Percentiles rank a stretch among this genome's conserved stretches.
Conservation (phyloP, 2,113 vertebrate genomes). For the Cyanistes caeruleus region DNA sequence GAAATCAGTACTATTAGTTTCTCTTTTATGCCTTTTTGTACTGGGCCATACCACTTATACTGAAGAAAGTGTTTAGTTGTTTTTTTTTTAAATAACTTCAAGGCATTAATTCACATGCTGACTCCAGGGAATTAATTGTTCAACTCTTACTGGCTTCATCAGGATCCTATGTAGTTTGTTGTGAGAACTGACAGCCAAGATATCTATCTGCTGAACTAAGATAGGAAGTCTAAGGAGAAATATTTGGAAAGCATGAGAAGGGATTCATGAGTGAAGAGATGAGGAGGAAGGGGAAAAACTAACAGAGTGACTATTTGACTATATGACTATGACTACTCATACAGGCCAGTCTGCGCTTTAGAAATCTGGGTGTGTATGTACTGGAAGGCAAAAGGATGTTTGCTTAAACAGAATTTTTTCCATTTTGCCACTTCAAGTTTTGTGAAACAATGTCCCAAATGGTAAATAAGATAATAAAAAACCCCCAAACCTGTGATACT, state of each 20-base stretch:
- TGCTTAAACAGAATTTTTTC: not conserved
- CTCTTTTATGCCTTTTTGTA: not conserved
- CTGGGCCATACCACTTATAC: not conserved
- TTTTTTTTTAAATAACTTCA: not conserved
- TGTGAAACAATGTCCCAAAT: not conserved
- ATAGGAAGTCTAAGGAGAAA: not conserved
- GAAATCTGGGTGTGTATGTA: not conserved
- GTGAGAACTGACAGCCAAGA: not conserved
- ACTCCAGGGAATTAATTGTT: not conserved
- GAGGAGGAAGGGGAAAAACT: not conserved
- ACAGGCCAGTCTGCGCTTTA: not conserved
- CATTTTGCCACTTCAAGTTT: not conserved
- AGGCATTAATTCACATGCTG: not conserved
- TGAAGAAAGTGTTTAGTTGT: not conserved
- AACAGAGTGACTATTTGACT: not conserved
- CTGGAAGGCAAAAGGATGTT: not conserved
- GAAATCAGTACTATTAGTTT: not conserved
- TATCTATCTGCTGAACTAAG: not conserved
- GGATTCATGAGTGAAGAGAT: not conserved
- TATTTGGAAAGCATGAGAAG: not conserved
- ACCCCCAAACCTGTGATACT: fast-evolving
- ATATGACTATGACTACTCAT: too few species aligned
- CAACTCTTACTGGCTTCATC: not conserved
- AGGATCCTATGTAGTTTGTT: not conserved
- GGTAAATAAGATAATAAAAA: not conserved